Evolutionary conservation across 2,113 vertebrate species (phyloP).

Genomic region (Catagonus wagneri): DNA sequence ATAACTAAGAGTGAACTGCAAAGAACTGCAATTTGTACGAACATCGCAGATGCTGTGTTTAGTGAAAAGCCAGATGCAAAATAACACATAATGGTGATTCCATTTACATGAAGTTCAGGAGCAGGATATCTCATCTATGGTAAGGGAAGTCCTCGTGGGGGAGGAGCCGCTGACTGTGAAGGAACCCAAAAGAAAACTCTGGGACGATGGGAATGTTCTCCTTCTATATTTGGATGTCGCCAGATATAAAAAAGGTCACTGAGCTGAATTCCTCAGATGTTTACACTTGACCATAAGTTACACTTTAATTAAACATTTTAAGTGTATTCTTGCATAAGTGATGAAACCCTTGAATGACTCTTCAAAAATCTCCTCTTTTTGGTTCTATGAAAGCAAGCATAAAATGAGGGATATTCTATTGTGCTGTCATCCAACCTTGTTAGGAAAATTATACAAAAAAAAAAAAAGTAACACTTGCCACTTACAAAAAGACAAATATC

Average conservation of each 20-base stretch:
- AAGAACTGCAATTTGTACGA: neutral
- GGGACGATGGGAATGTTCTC: accelerated
- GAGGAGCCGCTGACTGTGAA: neutral
- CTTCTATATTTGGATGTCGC: neutral
- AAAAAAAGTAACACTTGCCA: neutral
- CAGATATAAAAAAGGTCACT: accelerated
- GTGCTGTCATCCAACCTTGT: neutral
- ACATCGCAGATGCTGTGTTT: accelerated
- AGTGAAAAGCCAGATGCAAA: neutral
- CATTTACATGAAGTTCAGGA: accelerated
- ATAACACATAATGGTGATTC: accelerated
- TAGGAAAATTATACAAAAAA: neutral
- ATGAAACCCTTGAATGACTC: neutral
- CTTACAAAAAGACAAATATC: neutral
- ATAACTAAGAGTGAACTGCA: neutral
- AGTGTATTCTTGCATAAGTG: neutral
- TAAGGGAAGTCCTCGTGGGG: neutral
- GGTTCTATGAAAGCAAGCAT: neutral
- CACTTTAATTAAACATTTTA: neutral
- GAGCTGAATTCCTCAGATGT: neutral
- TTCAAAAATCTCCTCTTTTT: neutral
- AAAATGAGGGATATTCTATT: accelerated
- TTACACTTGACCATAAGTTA: too few species aligned
- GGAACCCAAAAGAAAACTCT: neutral
- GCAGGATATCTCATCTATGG: accelerated